These are phyloP conservation scores for Rhingia rostrata DNA, from an alignment of 2,888 invertebrate genomes.

Conservation along the genomic window DNA sequence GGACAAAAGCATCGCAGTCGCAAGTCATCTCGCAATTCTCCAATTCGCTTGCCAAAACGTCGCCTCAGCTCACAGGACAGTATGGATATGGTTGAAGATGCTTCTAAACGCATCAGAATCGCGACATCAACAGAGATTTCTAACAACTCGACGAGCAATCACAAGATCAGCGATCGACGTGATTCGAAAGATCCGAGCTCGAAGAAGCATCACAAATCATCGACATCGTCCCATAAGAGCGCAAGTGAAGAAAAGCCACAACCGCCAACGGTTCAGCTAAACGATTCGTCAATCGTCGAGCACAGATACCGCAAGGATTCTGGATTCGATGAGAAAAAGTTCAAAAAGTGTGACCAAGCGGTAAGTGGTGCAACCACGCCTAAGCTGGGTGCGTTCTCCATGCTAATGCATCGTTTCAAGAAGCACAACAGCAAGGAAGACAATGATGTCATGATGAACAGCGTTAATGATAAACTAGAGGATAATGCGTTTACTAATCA, in stretches of 20 bases:
- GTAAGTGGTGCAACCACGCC: background rate
- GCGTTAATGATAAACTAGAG: slow-evolving; percentile 45
- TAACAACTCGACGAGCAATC: slow-evolving; percentile 81
- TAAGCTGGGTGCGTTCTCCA: slow-evolving; percentile 63
- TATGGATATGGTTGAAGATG: slow-evolving; percentile 79
- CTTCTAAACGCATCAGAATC: slow-evolving; percentile 80
- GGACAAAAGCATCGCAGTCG: slow-evolving; percentile 77
- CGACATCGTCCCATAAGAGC: slow-evolving; percentile 49
- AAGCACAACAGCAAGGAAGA: slow-evolving; percentile 77
- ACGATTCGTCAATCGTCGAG: slow-evolving; percentile 76
- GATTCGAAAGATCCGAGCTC: slow-evolving; percentile 87
- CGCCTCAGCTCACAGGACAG: slow-evolving; percentile 91
- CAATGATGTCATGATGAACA: slow-evolving; percentile 56
- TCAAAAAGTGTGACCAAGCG: slow-evolving; percentile 78
- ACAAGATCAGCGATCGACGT: slow-evolving; percentile 85
- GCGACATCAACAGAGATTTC: slow-evolving; percentile 72
- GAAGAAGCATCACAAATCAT: slow-evolving; percentile 67
- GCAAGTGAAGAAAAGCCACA: slow-evolving; percentile 74
- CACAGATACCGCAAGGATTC: slow-evolving; percentile 78
- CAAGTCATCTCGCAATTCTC: slow-evolving; percentile 80
- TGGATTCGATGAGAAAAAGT: slow-evolving; percentile 78
- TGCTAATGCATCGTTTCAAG: slow-evolving; percentile 64
- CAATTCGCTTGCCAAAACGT: slow-evolving; percentile 85
- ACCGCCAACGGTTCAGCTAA: slow-evolving; percentile 59
- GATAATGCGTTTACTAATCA: slow-evolving; percentile 41